Conservation (phyloP, 2,113 vertebrate genomes). For the Passer montanus region DNA sequence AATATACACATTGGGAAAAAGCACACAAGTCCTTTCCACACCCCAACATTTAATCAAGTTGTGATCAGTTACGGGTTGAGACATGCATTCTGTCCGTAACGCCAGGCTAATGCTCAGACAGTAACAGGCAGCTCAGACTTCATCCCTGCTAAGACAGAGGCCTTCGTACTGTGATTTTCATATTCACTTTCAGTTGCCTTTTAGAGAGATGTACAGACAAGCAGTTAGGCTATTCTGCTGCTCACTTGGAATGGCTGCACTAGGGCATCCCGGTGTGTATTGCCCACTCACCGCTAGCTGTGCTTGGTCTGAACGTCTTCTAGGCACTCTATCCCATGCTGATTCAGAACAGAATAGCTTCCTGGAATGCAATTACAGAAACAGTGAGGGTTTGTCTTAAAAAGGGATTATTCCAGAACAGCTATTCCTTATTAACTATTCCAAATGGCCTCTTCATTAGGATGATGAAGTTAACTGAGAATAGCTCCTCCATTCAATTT, state of each 20-base stretch:
- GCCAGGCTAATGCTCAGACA: background rate
- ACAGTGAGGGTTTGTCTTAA: conserved; percentile 47
- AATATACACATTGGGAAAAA: background rate
- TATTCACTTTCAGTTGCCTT: background rate
- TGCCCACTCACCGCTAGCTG: conserved; percentile 52
- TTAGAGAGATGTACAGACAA: background rate
- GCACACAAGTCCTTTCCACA: background rate
- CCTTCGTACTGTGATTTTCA: background rate
- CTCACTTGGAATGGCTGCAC: background rate
- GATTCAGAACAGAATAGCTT: conserved; percentile 53
- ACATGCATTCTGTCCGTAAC: background rate
- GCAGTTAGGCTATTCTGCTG: background rate
- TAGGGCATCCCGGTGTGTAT: background rate
- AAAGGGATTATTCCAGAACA: conserved; percentile 39
- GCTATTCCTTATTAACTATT: conserved; percentile 31
- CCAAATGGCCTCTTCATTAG: background rate
- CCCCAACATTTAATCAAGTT: background rate
- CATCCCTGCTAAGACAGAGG: background rate
- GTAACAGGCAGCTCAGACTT: background rate
- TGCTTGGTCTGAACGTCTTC: conserved; percentile 21
- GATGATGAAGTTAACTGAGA: background rate
- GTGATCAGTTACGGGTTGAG: background rate
- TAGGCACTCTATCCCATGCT: conserved; percentile 53
- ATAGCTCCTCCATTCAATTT: background rate
- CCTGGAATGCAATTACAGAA: conserved; percentile 49